A percentile compares a stretch with the other conserved stretches of the same genome.
Conservation (phyloP, 1,140 invertebrate species). For the Solen grandis region DNA sequence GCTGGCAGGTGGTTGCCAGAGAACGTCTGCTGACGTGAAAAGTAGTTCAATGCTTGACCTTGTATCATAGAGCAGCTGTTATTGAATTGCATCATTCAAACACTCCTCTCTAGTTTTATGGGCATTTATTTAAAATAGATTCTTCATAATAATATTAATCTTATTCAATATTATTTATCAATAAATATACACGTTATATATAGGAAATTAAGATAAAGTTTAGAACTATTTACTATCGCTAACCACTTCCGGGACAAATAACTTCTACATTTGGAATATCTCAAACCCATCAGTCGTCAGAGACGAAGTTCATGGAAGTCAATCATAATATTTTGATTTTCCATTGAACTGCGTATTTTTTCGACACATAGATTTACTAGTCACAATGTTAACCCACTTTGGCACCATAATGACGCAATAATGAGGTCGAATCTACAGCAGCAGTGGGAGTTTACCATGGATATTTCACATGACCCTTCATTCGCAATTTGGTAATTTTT, state of each 20-base stretch:
- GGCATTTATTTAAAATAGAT: neutral
- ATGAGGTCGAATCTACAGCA: neutral
- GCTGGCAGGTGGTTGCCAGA: constrained; percentile 29
- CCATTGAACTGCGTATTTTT: neutral
- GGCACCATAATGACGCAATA: neutral
- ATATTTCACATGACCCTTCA: neutral
- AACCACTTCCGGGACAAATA: constrained; percentile 11
- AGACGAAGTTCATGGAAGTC: too few relatives aligned
- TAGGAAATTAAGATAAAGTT: neutral
- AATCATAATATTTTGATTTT: neutral
- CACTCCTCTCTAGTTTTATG: neutral
- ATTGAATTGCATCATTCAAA: neutral
- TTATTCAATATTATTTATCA: neutral
- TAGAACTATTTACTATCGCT: constrained; percentile 24
- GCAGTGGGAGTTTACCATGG: neutral
- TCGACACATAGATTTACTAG: too few relatives aligned
- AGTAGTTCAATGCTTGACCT: constrained; percentile 49
- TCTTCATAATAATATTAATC: neutral
- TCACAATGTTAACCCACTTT: neutral
- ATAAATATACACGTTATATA: neutral
- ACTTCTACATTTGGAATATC: constrained; percentile 43
- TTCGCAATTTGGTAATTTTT: neutral
- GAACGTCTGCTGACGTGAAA: constrained; percentile 46
- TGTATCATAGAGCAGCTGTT: neutral
- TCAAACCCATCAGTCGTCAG: neutral